Evolutionary conservation across 2,797 vertebrate genomes (phyloP).

Genomic region (Semotilus atromaculatus): DNA sequence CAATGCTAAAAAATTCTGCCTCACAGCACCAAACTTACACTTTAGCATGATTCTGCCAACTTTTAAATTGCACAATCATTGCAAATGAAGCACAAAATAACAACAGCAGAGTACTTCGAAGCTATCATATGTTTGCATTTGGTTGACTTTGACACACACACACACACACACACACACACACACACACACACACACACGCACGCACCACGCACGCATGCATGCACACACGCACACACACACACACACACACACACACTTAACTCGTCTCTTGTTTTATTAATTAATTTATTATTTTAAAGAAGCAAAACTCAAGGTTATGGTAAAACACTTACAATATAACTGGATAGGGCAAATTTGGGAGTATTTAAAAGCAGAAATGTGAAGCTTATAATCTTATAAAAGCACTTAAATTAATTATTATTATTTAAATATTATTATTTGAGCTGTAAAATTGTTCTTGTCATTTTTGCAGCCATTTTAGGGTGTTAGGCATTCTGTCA

Average conservation of each 20-base stretch:
- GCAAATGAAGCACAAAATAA: slow-evolving; percentile 21
- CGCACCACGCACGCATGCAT: too few species aligned
- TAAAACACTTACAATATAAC: background rate
- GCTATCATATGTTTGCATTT: background rate
- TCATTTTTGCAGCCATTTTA: background rate
- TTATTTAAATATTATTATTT: too few species aligned
- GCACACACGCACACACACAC: too few species aligned
- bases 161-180: too few species aligned
- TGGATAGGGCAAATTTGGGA: background rate
- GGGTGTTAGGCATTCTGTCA: background rate
- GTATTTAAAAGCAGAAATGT: background rate
- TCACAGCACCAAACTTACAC: background rate
- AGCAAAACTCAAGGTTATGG: background rate
- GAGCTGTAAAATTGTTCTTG: background rate
- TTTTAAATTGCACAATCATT: background rate
- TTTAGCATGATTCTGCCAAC: background rate
- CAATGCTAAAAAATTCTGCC: background rate
- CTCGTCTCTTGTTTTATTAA: background rate
- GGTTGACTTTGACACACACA: background rate
- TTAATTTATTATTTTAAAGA: background rate
- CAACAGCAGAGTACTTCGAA: background rate
- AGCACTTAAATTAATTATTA: background rate
- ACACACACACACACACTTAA: background rate
- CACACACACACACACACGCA: too few species aligned
- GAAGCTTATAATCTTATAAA: background rate